Base-by-base conservation (phyloP, 2,113 vertebrate species). In the Cynopterus brachyotis region DNA sequence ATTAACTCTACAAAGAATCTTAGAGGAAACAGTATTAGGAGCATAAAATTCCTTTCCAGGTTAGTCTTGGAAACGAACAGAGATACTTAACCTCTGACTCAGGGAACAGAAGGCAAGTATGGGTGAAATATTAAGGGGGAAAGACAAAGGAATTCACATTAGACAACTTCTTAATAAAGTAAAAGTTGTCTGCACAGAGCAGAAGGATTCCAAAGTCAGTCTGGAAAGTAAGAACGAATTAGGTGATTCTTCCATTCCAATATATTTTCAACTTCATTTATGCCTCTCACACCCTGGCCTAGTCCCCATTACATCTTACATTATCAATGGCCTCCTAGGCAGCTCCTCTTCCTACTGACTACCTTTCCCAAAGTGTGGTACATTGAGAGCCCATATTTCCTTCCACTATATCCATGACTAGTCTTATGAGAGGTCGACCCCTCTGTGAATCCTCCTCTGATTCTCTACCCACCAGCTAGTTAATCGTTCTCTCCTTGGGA, bases 1-100 rank as follows among this genome's bases (percentile, higher is more conserved):
- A 62, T 72, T 16, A 95, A 76, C 40, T 92, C 59, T 64, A 83
- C 30, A 89, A 75, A 94, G 32, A 83, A 45, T 64, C 47, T 96
- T 66, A 89, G 6, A 87, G 28, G 35, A 83, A 96, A 76, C 8
- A 84, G n/a, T 42, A 69, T 35, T 6, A 35, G 6, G 28, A 95
- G 37, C 32, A 60, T 37, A 93, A 94, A 93, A 92, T 45, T 62
- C 8, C 17, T 81, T 87, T 73, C 32, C 57, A 62, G 72, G n/a
- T 85, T 85, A 47, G 59, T 64, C 72, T 89, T 59, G 5, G 40
- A 92, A 91, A 86, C 5, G 16, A 86, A 60, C 2, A 93, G 47
- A 92, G 17, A 92, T 85, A 72, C 45, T 94, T 72, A 88, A 69
- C n/a, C 37, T 75, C 37, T 62, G 60, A 93, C 55, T 78, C 30